Evolutionary conservation across 2,888 invertebrate genomes (phyloP).

Genomic region (Eulithis prunata): DNA sequence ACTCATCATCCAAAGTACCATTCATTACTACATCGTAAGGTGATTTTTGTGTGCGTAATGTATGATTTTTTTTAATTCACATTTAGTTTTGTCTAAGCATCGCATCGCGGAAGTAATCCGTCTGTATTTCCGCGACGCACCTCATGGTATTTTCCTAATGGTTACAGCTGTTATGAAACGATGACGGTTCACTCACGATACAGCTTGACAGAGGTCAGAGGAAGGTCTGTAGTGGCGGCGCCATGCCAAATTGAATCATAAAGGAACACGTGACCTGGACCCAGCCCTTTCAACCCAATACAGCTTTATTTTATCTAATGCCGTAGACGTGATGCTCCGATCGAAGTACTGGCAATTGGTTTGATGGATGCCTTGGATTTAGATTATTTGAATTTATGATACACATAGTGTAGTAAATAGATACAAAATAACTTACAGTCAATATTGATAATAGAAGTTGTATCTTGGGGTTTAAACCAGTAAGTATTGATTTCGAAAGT

Average conservation of each 20-base stretch:
- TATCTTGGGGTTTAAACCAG: neutral
- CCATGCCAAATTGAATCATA: conserved; percentile 75
- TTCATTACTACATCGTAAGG: too few species aligned
- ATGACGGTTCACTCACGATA: conserved; percentile 31
- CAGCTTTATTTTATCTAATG: conserved; percentile 48
- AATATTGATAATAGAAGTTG: neutral
- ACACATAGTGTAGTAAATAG: neutral
- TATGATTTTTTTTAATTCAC: too few species aligned
- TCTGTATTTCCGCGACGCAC: neutral
- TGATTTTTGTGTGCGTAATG: too few species aligned
- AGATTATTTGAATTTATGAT: conserved; percentile 22
- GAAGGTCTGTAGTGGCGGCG: conserved; percentile 51
- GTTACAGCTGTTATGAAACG: conserved; percentile 36
- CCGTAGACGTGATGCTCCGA: conserved; percentile 41
- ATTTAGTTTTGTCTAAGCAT: too few species aligned
- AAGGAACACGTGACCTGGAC: conserved; percentile 61
- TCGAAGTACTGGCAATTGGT: conserved; percentile 35
- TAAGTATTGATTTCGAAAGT: neutral
- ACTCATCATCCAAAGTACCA: too few species aligned
- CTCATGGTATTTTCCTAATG: conserved; percentile 16
- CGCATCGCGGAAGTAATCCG: too few species aligned
- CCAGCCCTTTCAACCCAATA: conserved; percentile 40
- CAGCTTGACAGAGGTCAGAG: conserved; percentile 55
- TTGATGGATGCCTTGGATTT: conserved; percentile 26
- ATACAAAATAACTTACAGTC: neutral